Evolutionary conservation across 2,888 invertebrate genomes (phyloP).

Genomic region (Cataglyphis altisquamis): DNA sequence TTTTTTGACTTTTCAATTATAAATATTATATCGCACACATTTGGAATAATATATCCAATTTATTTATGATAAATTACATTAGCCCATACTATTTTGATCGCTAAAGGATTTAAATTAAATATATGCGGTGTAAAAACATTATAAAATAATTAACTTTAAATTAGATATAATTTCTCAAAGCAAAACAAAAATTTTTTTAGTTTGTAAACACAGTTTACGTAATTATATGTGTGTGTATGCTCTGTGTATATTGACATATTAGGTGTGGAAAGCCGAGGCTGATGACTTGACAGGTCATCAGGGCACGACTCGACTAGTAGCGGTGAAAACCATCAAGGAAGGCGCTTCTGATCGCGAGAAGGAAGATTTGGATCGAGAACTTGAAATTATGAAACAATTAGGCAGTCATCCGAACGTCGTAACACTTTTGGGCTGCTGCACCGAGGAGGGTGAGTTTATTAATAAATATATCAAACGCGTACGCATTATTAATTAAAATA

Average conservation of each 20-base stretch:
- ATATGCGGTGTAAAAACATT: background rate
- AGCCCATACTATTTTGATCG: background rate
- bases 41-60: background rate
- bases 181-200: background rate
- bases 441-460: conserved; percentile 90
- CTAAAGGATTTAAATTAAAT: background rate
- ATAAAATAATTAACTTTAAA: background rate
- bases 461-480: background rate
- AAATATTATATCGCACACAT: background rate
- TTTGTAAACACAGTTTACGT: background rate
- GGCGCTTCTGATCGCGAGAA: conserved; percentile 93
- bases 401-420: conserved; percentile 95
- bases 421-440: conserved; percentile 93
- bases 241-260: background rate
- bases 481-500: conserved; percentile 3
- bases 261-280: conserved; percentile 95
- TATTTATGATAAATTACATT: background rate
- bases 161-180: background rate
- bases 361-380: conserved; percentile 91
- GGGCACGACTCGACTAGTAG: conserved; percentile 93
- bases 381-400: conserved; percentile 93
- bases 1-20: background rate
- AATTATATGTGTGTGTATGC: background rate
- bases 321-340: conserved; percentile 94
- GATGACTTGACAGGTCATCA: conserved; percentile 92